Percentiles rank a stretch among this genome's conserved stretches.
Conservation (phyloP, 1,140 invertebrate species). For the Paramacrobiotus metropolitanus region DNA sequence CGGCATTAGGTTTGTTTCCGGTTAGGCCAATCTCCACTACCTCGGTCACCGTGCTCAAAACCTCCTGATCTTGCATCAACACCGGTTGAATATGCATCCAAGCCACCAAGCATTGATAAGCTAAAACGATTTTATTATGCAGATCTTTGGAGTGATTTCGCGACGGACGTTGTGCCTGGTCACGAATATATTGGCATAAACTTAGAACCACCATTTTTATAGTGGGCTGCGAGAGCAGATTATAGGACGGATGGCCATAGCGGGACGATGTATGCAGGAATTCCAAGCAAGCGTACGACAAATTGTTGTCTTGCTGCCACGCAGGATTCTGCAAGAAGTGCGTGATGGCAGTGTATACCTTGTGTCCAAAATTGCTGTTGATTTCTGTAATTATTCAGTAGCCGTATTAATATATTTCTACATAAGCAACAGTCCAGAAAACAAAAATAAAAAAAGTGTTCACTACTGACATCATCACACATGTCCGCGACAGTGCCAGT, state of each 20-base stretch:
- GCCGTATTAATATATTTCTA: not conserved
- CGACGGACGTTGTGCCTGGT: not conserved
- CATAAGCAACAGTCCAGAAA: not conserved
- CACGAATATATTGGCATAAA: not conserved
- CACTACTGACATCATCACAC: no score
- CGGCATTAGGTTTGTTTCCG: not conserved
- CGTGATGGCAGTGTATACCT: not conserved
- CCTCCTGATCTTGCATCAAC: not conserved
- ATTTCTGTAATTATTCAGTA: no score
- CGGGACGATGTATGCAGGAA: not conserved
- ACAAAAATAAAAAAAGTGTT: not conserved
- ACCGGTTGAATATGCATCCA: not conserved
- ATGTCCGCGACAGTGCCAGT: no score
- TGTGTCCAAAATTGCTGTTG: no score
- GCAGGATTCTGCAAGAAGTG: not conserved
- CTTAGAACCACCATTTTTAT: not conserved
- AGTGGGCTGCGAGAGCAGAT: not conserved
- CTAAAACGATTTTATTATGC: not conserved
- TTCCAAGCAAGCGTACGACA: not conserved
- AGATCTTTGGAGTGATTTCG: not conserved
- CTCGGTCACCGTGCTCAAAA: not conserved
- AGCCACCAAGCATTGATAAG: not conserved
- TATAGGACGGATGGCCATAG: not conserved
- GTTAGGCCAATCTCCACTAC: not conserved
- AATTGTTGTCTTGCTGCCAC: not conserved